Evolutionary conservation across 2,113 vertebrate genomes (phyloP).

Genomic region (Larimichthys polyactis): DNA sequence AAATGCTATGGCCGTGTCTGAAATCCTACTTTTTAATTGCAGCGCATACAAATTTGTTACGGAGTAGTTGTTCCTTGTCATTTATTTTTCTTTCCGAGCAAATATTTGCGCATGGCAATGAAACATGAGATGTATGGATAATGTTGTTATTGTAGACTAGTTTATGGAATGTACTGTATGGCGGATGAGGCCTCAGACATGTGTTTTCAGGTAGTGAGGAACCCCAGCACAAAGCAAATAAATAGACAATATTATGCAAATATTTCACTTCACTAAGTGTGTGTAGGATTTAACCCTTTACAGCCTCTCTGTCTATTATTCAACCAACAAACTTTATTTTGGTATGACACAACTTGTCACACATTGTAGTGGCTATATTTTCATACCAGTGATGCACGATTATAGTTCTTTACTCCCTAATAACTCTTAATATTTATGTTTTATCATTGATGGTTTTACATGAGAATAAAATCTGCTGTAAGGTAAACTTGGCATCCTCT

Average conservation of each 20-base stretch:
- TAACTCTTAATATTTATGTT: not conserved
- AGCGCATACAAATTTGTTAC: not conserved
- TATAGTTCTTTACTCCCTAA: not conserved
- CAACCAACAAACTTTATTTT: not conserved
- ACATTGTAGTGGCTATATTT: not conserved
- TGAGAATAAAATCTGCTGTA: not conserved
- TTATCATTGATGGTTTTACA: not conserved
- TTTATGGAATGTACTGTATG: slow-evolving; percentile 19
- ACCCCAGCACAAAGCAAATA: not conserved
- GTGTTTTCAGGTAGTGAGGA: not conserved
- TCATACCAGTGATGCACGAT: not conserved
- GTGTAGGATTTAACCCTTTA: not conserved
- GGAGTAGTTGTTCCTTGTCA: not conserved
- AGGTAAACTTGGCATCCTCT: slow-evolving; percentile 1
- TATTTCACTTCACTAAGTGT: not conserved
- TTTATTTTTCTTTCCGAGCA: slow-evolving; percentile 12
- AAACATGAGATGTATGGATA: slow-evolving; percentile 18
- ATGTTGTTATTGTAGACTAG: slow-evolving; percentile 2
- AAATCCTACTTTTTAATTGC: slow-evolving; percentile 22
- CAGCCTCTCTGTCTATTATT: not conserved
- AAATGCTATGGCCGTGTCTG: slow-evolving; percentile 27
- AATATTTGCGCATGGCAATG: slow-evolving; percentile 22
- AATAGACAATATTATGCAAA: slow-evolving; percentile 13
- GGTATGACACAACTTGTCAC: not conserved
- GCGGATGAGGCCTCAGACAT: not conserved